phyloP scores from a whole-genome alignment of 2,888 invertebrate species.

The Hirtodrosophila alboralis region DNA sequence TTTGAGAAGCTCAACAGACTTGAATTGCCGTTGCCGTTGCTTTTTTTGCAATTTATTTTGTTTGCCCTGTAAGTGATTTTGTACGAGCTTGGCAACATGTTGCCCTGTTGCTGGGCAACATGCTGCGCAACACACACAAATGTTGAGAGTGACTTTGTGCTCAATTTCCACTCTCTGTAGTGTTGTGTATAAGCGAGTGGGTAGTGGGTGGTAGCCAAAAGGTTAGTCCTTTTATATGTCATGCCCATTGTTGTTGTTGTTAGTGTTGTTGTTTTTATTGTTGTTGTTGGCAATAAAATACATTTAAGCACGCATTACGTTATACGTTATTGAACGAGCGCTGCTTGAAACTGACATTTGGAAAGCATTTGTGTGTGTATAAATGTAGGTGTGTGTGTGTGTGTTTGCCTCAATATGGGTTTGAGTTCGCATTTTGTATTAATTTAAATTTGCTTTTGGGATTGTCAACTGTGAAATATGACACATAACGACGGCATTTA shows the following conservation, averaged over 20 bases:
- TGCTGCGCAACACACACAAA: constrained; percentile 26
- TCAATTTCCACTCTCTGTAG: constrained; percentile 24
- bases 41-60: constrained; percentile 64
- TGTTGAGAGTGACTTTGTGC: constrained; percentile 48
- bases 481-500: constrained; percentile 57
- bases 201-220: constrained; percentile 18
- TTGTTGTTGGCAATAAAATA: constrained; percentile 71
- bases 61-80: constrained; percentile 67
- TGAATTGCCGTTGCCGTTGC: constrained; percentile 65
- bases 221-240: constrained; percentile 62
- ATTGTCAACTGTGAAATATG: constrained; percentile 66
- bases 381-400: constrained; percentile 18
- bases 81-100: constrained; percentile 59
- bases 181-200: constrained; percentile 15
- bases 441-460: constrained; percentile 75
- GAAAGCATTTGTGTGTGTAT: constrained; percentile 35
- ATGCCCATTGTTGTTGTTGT: constrained; percentile 43
- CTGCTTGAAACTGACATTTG: constrained; percentile 72
- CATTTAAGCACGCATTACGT: constrained; percentile 79
- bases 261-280: constrained; percentile 38
- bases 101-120: constrained; percentile 49
- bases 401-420: constrained; percentile 24
- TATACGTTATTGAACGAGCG: constrained; percentile 73
- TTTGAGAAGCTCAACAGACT: constrained; percentile 63
- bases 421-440: constrained; percentile 73